These are phyloP conservation scores for Thumatha senex DNA, from an alignment of 2,888 invertebrate genomes.

Conservation along the genomic window DNA sequence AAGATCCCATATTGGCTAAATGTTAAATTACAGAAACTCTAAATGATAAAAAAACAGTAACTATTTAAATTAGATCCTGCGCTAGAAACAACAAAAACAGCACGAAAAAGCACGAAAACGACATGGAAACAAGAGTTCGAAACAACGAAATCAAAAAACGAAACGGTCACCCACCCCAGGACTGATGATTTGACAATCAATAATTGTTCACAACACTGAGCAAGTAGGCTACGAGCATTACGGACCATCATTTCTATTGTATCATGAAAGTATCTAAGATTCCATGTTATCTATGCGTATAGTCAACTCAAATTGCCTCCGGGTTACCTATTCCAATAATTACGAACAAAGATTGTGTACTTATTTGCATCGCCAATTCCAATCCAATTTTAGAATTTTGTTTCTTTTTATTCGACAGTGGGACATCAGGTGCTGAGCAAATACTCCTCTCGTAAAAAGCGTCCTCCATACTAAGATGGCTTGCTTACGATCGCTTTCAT, in stretches of 20 bases:
- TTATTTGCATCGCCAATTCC: conserved; percentile 9
- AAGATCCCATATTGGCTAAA: too few species aligned
- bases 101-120: too few species aligned
- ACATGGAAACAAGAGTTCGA: too few species aligned
- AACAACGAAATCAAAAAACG: too few species aligned
- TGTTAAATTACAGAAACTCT: too few species aligned
- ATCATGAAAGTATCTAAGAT: neutral
- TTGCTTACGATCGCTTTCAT: conserved; percentile 21
- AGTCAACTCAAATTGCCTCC: neutral
- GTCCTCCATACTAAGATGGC: conserved; percentile 14
- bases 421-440: conserved; percentile 39
- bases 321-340: neutral
- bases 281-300: neutral
- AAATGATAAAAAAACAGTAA: too few species aligned
- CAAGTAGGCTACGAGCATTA: neutral
- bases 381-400: conserved; percentile 22
- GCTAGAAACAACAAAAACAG: too few species aligned
- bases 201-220: neutral
- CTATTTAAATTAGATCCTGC: too few species aligned
- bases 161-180: too few species aligned
- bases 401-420: conserved; percentile 35
- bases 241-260: too few species aligned
- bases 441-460: conserved; percentile 23
- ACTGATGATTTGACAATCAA: too few species aligned
- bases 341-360: conserved; percentile 4